These are phyloP conservation scores for Lampris incognitus DNA, from an alignment of 2,113 vertebrate species.

Conservation along the genomic window DNA sequence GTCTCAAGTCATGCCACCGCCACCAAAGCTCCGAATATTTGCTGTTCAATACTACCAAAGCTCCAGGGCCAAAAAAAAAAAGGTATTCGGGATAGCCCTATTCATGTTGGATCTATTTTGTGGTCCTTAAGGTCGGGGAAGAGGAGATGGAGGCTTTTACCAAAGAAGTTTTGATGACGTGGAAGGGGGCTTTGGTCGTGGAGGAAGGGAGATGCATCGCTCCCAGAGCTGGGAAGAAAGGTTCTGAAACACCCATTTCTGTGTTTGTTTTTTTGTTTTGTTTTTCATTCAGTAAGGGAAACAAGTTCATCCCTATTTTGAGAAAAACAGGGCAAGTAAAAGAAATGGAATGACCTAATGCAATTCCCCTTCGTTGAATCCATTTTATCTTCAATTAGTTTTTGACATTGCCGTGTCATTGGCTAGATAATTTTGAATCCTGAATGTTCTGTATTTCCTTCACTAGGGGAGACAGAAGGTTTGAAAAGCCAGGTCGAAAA, in stretches of 20 bases:
- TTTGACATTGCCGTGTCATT: not conserved
- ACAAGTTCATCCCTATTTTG: too few species aligned
- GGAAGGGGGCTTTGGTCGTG: slow-evolving; percentile 95
- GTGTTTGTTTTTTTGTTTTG: not conserved
- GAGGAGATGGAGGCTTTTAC: slow-evolving; percentile 99
- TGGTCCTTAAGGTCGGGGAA: slow-evolving; percentile 88
- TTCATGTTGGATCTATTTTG: too few species aligned
- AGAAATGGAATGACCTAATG: too few species aligned
- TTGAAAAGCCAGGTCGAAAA: slow-evolving; percentile 99
- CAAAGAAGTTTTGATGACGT: slow-evolving; percentile 99
- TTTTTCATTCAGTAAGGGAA: too few species aligned
- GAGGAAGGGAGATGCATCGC: slow-evolving; percentile 95
- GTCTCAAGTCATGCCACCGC: too few species aligned
- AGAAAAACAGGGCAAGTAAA: too few species aligned
- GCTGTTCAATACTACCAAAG: too few species aligned
- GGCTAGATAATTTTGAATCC: not conserved
- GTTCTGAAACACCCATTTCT: slow-evolving; percentile 73
- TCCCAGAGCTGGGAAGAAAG: slow-evolving; percentile 99
- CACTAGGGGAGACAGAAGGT: slow-evolving; percentile 94
- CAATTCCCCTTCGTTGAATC: too few species aligned
- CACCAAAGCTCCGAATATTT: too few species aligned
- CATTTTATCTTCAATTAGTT: too few species aligned
- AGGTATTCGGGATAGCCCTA: too few species aligned
- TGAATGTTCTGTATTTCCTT: slow-evolving; percentile 38
- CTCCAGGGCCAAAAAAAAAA: too few species aligned